Evolutionary conservation across 2,797 vertebrate genomes (phyloP).

Genomic region (Chelonia mydas): DNA sequence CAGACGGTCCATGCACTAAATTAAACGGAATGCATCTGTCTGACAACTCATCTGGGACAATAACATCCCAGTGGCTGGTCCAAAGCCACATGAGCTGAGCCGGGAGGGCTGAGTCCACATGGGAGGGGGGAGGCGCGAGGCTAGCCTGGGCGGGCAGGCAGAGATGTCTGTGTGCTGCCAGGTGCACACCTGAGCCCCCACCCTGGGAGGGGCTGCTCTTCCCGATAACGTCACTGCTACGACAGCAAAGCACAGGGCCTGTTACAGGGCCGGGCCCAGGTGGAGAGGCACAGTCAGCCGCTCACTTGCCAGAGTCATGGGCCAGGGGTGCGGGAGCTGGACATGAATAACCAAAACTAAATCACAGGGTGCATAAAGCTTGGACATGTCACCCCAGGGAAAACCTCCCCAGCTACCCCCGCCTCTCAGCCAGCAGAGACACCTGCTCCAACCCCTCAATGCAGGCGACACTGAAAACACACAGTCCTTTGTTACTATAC

Average conservation of each 20-base stretch:
- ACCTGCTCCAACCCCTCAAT: rapidly evolving
- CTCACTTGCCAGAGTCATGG: neutral
- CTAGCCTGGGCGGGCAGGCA: neutral
- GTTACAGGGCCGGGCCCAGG: neutral
- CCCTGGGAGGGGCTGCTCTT: neutral
- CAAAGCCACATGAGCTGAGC: neutral
- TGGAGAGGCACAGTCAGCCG: neutral
- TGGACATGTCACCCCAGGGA: neutral
- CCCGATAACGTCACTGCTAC: rapidly evolving
- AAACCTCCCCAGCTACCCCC: neutral
- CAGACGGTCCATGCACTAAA: neutral
- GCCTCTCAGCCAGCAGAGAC: rapidly evolving
- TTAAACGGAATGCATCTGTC: too few species aligned
- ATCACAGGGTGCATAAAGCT: neutral
- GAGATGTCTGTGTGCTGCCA: neutral
- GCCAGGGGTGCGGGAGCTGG: neutral
- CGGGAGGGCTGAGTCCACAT: neutral
- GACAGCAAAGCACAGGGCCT: neutral
- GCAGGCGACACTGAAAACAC: neutral
- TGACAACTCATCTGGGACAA: neutral
- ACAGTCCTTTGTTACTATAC: neutral
- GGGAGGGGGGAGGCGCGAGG: too few species aligned
- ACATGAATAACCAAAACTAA: neutral
- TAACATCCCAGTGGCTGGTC: neutral
- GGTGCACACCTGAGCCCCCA: neutral